Percentiles rank a stretch among this genome's conserved stretches.
Evolutionary conservation across 2,113 vertebrate species (phyloP).

Genomic region (Nestor notabilis): DNA sequence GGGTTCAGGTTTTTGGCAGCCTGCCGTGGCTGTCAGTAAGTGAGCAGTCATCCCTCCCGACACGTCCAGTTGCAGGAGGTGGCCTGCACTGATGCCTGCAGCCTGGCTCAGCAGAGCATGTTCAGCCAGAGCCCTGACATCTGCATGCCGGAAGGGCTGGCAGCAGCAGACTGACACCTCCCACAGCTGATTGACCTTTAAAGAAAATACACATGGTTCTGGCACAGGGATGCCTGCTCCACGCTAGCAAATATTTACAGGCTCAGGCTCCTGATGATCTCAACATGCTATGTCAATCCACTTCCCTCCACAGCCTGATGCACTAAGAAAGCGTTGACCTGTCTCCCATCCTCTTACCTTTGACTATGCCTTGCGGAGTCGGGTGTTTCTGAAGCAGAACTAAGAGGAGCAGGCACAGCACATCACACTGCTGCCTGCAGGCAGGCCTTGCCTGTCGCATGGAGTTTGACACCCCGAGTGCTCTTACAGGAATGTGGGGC

Average conservation of each 20-base stretch:
- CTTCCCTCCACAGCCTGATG: background rate
- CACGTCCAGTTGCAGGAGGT: background rate
- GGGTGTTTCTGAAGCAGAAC: background rate
- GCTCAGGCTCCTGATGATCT: background rate
- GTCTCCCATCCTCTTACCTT: background rate
- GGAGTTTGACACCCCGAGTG: background rate
- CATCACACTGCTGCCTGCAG: background rate
- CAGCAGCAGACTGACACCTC: slow-evolving; percentile 23
- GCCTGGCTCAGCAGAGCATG: background rate
- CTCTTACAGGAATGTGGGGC: background rate
- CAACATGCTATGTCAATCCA: background rate
- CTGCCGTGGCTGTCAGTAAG: background rate
- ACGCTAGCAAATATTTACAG: background rate
- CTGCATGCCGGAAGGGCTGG: background rate
- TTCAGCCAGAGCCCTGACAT: background rate
- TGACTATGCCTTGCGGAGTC: background rate
- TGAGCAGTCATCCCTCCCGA: background rate
- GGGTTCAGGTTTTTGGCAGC: background rate
- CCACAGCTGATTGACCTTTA: slow-evolving; percentile 55
- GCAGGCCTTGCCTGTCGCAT: background rate
- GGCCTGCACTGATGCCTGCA: background rate
- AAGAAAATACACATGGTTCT: background rate
- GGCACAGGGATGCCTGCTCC: background rate
- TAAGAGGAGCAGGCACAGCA: background rate
- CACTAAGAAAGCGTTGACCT: background rate